Percentiles rank a stretch among this genome's conserved stretches.
Evolutionary conservation across 1,140 invertebrate species (phyloP).

Genomic region (Drosophila bocki): DNA sequence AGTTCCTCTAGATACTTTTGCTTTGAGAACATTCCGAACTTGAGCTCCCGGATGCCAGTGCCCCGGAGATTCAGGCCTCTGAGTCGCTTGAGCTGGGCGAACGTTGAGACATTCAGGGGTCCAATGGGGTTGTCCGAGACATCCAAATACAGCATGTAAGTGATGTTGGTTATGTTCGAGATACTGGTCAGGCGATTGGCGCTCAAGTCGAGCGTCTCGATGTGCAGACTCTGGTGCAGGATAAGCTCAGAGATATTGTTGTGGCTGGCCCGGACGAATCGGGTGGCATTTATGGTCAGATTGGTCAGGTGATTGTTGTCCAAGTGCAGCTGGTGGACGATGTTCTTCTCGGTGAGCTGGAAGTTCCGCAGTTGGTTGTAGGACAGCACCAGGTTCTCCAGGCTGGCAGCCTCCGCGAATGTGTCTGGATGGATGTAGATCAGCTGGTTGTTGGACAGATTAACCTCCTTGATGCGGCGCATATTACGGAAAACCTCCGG

Average conservation of each 20-base stretch:
- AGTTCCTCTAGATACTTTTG: conserved; percentile 71
- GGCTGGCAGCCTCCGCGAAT: conserved; percentile 66
- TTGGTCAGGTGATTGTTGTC: conserved; percentile 75
- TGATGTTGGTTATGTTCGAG: conserved; percentile 67
- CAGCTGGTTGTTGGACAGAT: conserved; percentile 70
- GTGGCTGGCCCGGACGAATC: conserved; percentile 71
- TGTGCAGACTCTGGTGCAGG: conserved; percentile 58
- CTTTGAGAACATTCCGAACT: conserved; percentile 83
- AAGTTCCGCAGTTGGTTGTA: conserved; percentile 63
- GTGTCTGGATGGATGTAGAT: conserved; percentile 69
- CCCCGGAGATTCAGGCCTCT: conserved; percentile 60
- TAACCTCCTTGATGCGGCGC: conserved; percentile 73
- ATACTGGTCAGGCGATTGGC: conserved; percentile 66
- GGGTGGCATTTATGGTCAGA: conserved; percentile 69
- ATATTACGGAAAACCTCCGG: conserved; percentile 75
- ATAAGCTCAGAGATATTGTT: conserved; percentile 66
- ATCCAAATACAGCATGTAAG: conserved; percentile 65
- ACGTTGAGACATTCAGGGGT: conserved; percentile 69
- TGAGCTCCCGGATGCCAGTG: conserved; percentile 61
- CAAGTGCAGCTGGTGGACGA: conserved; percentile 69
- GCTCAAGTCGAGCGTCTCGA: conserved; percentile 69
- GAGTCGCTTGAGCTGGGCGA: conserved; percentile 69
- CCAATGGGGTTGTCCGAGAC: conserved; percentile 78
- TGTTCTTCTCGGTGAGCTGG: conserved; percentile 69
- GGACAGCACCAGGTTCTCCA: conserved; percentile 70